These are phyloP conservation scores for Drosophila bunnanda DNA, from an alignment of 2,888 invertebrate genomes.

Conservation along the genomic window DNA sequence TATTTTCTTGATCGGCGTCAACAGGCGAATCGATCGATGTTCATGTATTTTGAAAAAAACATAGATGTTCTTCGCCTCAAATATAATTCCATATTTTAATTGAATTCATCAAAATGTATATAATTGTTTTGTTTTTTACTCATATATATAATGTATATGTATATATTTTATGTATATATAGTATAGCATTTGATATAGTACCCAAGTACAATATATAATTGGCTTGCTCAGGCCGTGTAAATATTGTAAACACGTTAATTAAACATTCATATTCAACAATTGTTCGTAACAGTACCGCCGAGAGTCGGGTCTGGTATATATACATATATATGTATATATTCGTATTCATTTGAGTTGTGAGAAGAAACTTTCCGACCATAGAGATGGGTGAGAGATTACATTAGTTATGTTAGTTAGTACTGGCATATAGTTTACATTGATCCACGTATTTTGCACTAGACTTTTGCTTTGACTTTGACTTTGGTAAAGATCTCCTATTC, in stretches of 20 bases:
- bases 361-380: constrained; percentile 6
- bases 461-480: constrained; percentile 50
- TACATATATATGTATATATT: background rate
- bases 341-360: constrained; percentile 12
- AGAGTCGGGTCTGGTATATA: background rate
- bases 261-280: constrained; percentile 37
- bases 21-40: too few species aligned
- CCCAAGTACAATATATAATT: constrained; percentile 44
- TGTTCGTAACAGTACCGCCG: constrained; percentile 3
- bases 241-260: constrained; percentile 45
- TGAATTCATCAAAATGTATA: constrained; percentile 50
- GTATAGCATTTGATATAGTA: constrained; percentile 45
- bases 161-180: constrained; percentile 34
- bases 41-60: too few species aligned
- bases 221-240: constrained; percentile 47
- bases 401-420: constrained; percentile 13
- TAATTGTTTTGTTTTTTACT: constrained; percentile 37
- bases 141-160: constrained; percentile 22
- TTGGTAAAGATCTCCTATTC: constrained; percentile 11
- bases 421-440: constrained; percentile 54
- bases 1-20: too few species aligned
- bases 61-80: constrained; percentile 7
- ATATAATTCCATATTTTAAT: constrained; percentile 45
- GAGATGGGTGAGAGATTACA: constrained; percentile 24
- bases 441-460: constrained; percentile 68